Evolutionary conservation across 2,888 invertebrate species (phyloP).

Genomic region (Scotopteryx bipunctaria): DNA sequence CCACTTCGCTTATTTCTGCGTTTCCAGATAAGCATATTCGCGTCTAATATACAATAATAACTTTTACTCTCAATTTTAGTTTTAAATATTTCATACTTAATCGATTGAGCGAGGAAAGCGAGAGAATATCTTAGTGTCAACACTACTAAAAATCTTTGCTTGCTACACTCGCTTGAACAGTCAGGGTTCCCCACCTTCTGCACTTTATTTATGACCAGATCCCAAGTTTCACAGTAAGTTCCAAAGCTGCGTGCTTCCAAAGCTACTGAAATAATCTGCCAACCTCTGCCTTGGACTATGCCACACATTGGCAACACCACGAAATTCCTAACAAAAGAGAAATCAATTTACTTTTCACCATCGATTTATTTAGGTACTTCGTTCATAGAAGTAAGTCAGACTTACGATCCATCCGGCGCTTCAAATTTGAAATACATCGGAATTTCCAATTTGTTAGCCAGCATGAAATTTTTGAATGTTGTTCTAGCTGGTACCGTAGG

Average conservation of each 20-base stretch:
- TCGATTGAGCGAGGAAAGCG: no score
- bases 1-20: conserved; percentile 68
- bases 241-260: conserved; percentile 68
- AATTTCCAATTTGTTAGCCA: conserved; percentile 68
- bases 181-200: conserved; percentile 58
- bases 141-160: no score
- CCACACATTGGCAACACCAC: conserved; percentile 75
- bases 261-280: conserved; percentile 76
- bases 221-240: conserved; percentile 74
- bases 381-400: background rate
- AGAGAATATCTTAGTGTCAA: no score
- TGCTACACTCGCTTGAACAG: no score
- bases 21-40: conserved; percentile 64
- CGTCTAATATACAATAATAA: conserved; percentile 45
- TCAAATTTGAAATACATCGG: conserved; percentile 72
- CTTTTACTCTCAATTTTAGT: background rate
- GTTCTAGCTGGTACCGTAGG: conserved; percentile 74
- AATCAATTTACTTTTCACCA: no score
- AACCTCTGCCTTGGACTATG: conserved; percentile 66
- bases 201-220: conserved; percentile 63
- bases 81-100: background rate
- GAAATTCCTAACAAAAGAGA: conserved; percentile 48
- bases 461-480: conserved; percentile 69
- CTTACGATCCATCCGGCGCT: conserved; percentile 67
- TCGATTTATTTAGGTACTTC: no score